A percentile compares a stretch with the other conserved stretches of the same genome.
phyloP scores from a whole-genome alignment of 2,113 vertebrate genomes.

The Rhinichthys klamathensis region DNA sequence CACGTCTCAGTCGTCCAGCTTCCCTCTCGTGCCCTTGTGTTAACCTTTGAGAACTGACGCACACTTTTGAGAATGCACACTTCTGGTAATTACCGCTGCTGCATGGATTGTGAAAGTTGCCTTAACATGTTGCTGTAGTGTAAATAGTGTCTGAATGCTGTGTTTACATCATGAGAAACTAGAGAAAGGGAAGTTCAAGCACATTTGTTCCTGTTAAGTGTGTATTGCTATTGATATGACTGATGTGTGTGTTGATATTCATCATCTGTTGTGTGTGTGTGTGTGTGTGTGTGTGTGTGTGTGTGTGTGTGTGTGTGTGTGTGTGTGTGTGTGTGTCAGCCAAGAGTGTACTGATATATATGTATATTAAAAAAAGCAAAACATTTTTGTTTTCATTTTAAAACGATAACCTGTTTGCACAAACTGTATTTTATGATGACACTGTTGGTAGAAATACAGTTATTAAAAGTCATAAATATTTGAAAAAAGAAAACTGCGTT shows the following conservation, averaged over 20 bases:
- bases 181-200: slow-evolving; percentile 29
- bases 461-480: slow-evolving; percentile 11
- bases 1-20: not conserved
- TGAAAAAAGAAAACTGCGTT: not conserved
- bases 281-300: slow-evolving; percentile 11
- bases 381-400: slow-evolving; percentile 26
- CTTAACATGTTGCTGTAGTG: slow-evolving; percentile 31
- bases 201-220: slow-evolving; percentile 24
- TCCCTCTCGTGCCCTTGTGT: not conserved
- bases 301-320: slow-evolving; percentile 10
- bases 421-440: slow-evolving; percentile 37
- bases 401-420: slow-evolving; percentile 30
- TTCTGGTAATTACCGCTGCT: slow-evolving; percentile 2
- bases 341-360: slow-evolving; percentile 34
- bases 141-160: slow-evolving; percentile 17
- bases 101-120: slow-evolving; percentile 26
- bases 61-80: not conserved
- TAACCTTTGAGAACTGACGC: slow-evolving; percentile 12
- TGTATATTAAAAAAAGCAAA: slow-evolving; percentile 25
- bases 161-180: slow-evolving; percentile 1
- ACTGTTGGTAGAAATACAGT: not conserved
- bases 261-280: slow-evolving; percentile 21
- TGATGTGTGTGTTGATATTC: slow-evolving; percentile 31
- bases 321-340: slow-evolving; percentile 8
- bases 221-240: slow-evolving; percentile 12